Evolutionary conservation across 1,140 invertebrate species (phyloP).

Genomic region (Platorchestia sp.): DNA sequence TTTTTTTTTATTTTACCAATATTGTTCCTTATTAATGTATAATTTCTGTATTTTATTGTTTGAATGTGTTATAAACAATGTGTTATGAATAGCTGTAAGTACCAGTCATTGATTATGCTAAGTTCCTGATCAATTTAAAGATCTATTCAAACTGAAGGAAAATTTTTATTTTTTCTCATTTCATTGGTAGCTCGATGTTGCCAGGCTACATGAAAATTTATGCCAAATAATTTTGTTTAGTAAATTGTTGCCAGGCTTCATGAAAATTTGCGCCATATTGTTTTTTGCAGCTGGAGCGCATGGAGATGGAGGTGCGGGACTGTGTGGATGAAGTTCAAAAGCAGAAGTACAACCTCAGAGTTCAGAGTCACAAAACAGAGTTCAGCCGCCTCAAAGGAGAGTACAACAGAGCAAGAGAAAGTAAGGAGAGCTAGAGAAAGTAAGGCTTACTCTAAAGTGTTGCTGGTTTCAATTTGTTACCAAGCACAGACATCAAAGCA

Average conservation of each 20-base stretch:
- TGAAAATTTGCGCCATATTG: not conserved
- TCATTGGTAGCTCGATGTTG: too few species aligned
- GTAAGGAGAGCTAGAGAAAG: too few species aligned
- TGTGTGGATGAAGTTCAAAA: constrained; percentile 21
- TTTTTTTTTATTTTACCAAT: too few species aligned
- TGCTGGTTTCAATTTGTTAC: too few species aligned
- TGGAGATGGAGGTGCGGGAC: constrained; percentile 48
- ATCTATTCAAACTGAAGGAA: not conserved
- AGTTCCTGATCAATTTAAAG: too few species aligned
- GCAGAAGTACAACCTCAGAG: constrained; percentile 3
- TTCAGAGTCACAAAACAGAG: constrained; percentile 36
- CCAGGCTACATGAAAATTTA: too few species aligned
- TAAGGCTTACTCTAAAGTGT: too few species aligned
- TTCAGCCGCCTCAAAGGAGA: constrained; percentile 38
- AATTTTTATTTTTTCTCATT: not conserved
- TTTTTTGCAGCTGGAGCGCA: constrained; percentile 19
- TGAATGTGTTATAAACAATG: not conserved
- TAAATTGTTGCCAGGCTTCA: not conserved
- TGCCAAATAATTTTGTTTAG: too few species aligned
- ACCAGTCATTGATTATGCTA: too few species aligned
- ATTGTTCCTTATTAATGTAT: not conserved
- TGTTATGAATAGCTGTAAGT: not conserved
- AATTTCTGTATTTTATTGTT: not conserved
- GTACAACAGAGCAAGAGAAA: constrained; percentile 28
- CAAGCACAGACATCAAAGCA: too few species aligned